Base-by-base conservation (phyloP, 2,797 vertebrate species). In the Myotis daubentonii region DNA sequence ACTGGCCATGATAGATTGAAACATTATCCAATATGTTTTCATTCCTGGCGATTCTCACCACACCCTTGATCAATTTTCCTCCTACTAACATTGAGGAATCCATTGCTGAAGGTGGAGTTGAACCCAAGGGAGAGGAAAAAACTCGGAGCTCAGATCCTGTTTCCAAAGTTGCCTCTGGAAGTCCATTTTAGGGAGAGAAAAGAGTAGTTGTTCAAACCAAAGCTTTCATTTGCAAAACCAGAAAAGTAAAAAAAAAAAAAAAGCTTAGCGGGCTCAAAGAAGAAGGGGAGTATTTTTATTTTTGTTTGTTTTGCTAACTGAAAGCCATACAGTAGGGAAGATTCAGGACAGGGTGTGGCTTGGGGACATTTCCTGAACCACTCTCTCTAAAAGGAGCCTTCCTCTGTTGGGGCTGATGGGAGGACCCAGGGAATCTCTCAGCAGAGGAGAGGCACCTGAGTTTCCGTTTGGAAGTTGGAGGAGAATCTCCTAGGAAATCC, bases 141-240 rank as follows among this genome's bases (percentile, higher is more conserved):
- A 36, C 25, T 66, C 38, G 17, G 17, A 17, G 30, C 23, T 84
- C 53, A 66, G 8, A 25, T 71, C 38, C 38, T 19, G 19, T 78
- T 75, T 87, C 55, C 62, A 89, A 74, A 84, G 38, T 17, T 75
- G 51, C 33, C 30, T 81, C 53, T 8, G 38, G 51, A 94, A 78
- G 16, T 19, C 41, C 25, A n/a, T 79, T 89, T 94, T 13, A 65
- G 30, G 25, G 15, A 65, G 16, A 74, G 7, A 83, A 94, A 87
- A n/a, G 23, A 92, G 28, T 62, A 55, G 36, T 16, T 93, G 20
- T 84, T 68, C 89, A 95, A 81, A 80, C 22, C 8, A 70, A 89
- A 66, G 80, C 55, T 94, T 92, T 89, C 75, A 82, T 94, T 83
- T 95, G 53, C 28, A 95, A 96, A 96, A 53, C 41, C 51, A 94